Evolutionary conservation across 2,113 vertebrate species (phyloP), one percentile per base, ranked within the genome.

Genomic region (Xenopus borealis): DNA sequence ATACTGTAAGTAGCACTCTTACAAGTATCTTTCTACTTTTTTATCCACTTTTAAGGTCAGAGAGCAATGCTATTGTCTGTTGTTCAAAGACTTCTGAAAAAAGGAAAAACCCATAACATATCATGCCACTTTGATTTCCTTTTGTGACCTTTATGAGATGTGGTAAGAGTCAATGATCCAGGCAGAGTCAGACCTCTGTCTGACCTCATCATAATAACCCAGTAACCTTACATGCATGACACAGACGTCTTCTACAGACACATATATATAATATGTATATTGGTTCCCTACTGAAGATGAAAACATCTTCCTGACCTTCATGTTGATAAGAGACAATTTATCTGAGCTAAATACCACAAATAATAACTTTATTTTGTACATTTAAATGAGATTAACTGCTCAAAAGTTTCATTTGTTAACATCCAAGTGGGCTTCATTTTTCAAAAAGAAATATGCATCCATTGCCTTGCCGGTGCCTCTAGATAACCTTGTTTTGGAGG

Each of bases 371-470:
- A 71, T 71, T 71, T 11, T n/a, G 62, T 57, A 46, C 57, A 71
- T 61, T 71, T 61, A 71, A 23, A 19, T 62, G 55, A 61, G 59
- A 71, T 71, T 61, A 61, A 61, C 40, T 46, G n/a, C n/a, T n/a
- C n/a, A n/a, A n/a, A n/a, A n/a, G n/a, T n/a, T n/a, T n/a, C n/a
- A n/a, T n/a, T n/a, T n/a, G n/a, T n/a, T n/a, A n/a, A n/a, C 69
- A 17, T 46, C n/a, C n/a, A 30, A 33, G 18, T 7, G 47, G 12
- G 10, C 12, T 27, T 68, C 66, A 68, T 68, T 68, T 68, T 68
- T 68, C 66, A 68, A 12, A 20, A 71, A 71, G 69, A 71, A 71
- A 62, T 71, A 71, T 71, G 40, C 55, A 71, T 10, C 7, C 50
- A 47, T 55, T 33, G 16, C 47, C 1, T 19, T 55, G 50, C 16